Percentiles rank a stretch among this genome's conserved stretches.
These are phyloP conservation scores for Centropyge bicolor DNA, from an alignment of 2,797 vertebrate genomes.

Conservation along the genomic window DNA sequence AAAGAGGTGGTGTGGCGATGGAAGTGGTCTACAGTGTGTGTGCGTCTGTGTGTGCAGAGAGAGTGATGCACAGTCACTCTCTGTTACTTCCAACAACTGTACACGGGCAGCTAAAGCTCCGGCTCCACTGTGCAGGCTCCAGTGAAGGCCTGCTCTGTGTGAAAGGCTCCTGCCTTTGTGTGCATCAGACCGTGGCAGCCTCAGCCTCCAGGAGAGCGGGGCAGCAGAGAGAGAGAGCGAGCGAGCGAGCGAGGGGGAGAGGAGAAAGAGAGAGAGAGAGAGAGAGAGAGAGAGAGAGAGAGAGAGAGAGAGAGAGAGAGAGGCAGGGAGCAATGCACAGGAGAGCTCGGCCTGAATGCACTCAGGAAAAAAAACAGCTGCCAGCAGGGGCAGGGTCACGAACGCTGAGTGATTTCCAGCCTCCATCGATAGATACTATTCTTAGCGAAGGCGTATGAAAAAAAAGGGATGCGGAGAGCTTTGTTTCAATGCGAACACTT, in stretches of 20 bases:
- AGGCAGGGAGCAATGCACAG: slow-evolving; percentile 63
- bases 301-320: slow-evolving; percentile 25
- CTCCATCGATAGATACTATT: slow-evolving; percentile 71
- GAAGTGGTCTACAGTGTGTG: slow-evolving; percentile 46
- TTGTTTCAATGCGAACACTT: slow-evolving; percentile 51
- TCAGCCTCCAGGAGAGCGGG: slow-evolving; percentile 77
- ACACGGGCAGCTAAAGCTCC: slow-evolving; percentile 64
- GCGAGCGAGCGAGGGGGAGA: slow-evolving; percentile 24
- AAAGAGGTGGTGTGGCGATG: slow-evolving; percentile 64
- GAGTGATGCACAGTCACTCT: slow-evolving; percentile 67
- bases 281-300: slow-evolving; percentile 21
- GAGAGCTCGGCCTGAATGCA: slow-evolving; percentile 68
- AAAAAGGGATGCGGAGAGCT: slow-evolving; percentile 48
- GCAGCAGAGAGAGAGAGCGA: slow-evolving; percentile 44
- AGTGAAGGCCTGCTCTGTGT: slow-evolving; percentile 70
- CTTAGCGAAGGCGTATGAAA: slow-evolving; percentile 61
- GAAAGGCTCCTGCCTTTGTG: slow-evolving; percentile 75
- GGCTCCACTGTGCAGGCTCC: slow-evolving; percentile 52
- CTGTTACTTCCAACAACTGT: slow-evolving; percentile 71
- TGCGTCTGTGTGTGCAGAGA: slow-evolving; percentile 24
- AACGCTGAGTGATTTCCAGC: slow-evolving; percentile 72
- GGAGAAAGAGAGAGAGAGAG: slow-evolving; percentile 25
- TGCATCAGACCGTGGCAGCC: slow-evolving; percentile 79
- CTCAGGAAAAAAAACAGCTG: slow-evolving; percentile 70
- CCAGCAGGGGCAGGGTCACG: slow-evolving; percentile 72